Evolutionary conservation across 1,140 invertebrate species (phyloP).

Genomic region (Pseudomyrmex pallidus): DNA sequence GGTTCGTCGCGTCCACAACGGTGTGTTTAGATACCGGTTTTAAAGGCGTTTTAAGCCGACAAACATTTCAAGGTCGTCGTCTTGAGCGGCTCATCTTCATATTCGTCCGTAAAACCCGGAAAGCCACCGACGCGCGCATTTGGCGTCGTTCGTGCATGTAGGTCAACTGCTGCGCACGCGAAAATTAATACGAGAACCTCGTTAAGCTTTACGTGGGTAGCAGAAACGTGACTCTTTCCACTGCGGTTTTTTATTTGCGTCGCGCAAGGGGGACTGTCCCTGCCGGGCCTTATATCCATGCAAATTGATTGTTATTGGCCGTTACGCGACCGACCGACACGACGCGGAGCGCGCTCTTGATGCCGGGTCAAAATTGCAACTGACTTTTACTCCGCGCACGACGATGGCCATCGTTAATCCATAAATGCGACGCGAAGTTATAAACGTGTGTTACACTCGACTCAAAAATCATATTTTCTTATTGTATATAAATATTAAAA

Average conservation of each 20-base stretch:
- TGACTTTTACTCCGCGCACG: conserved; percentile 50
- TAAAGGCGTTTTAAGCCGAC: conserved; percentile 68
- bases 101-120: conserved; percentile 26
- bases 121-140: conserved; percentile 28
- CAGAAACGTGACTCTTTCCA: conserved; percentile 6
- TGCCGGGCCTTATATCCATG: conserved; percentile 62
- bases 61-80: conserved; percentile 69
- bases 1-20: conserved; percentile 15
- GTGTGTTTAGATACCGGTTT: conserved; percentile 70
- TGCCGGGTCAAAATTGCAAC: conserved; percentile 44
- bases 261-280: conserved; percentile 25
- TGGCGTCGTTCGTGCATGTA: conserved; percentile 37
- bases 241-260: conserved; percentile 51
- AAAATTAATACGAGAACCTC: conserved; percentile 66
- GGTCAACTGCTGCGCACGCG: conserved; percentile 39
- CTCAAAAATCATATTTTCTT: conserved; percentile 11
- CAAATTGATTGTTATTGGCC: conserved; percentile 72
- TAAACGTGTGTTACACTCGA: neutral
- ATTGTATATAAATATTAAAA: neutral
- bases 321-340: conserved; percentile 57
- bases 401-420: conserved; percentile 28
- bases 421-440: neutral
- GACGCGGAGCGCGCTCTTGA: conserved; percentile 5
- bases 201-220: conserved; percentile 44
- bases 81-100: conserved; percentile 19